Conservation (phyloP, 2,888 invertebrate genomes). For the Calameuta idolon region DNA sequence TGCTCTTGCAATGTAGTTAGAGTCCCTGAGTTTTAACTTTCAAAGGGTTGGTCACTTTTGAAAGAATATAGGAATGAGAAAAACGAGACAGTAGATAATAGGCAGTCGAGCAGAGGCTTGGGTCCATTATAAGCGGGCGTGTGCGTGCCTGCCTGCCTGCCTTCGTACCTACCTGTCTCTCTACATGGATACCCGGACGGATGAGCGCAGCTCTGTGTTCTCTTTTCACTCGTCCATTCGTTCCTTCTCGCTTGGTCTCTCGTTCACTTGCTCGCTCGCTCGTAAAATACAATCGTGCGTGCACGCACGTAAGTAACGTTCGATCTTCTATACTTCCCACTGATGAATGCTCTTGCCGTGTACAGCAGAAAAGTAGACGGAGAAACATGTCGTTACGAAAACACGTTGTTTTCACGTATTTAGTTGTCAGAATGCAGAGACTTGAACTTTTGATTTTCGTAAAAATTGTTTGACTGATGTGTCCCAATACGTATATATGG, state of each 20-base stretch:
- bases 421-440: background rate
- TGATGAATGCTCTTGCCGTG: background rate
- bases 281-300: background rate
- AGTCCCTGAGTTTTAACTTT: constrained; percentile 27
- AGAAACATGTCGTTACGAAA: background rate
- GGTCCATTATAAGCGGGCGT: constrained; percentile 11
- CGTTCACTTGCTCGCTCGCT: background rate
- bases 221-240: background rate
- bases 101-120: constrained; percentile 4
- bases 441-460: background rate
- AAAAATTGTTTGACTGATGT: no score
- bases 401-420: background rate
- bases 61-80: constrained; percentile 24
- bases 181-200: background rate
- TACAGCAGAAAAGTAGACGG: background rate
- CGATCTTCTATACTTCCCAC: background rate
- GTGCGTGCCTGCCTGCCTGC: constrained; percentile 7
- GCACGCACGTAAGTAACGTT: background rate
- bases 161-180: constrained; percentile 8
- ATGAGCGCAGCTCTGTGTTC: background rate
- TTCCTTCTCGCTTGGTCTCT: background rate
- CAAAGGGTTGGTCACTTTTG: constrained; percentile 24
- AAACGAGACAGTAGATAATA: background rate
- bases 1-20: constrained; percentile 5
- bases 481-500: no score